Percentiles rank a stretch among this genome's conserved stretches.
phyloP scores from a whole-genome alignment of 2,888 invertebrate genomes.

The Antitype chi region DNA sequence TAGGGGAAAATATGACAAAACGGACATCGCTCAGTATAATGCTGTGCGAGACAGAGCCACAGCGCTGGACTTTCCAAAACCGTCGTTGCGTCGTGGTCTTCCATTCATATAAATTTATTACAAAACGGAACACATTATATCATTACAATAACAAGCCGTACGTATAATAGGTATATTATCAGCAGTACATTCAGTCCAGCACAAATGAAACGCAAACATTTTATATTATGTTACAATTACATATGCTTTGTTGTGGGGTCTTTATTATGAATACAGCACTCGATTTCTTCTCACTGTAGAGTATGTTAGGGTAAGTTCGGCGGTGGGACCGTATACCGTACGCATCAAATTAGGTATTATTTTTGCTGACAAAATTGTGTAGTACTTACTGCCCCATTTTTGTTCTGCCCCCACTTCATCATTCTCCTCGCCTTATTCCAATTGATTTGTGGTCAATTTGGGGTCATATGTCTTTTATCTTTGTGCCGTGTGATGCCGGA shows the following conservation, averaged over 20 bases:
- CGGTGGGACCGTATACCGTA: background rate
- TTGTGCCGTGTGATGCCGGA: too few relatives aligned
- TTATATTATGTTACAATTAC: conserved; percentile 52
- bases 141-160: background rate
- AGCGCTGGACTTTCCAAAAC: background rate
- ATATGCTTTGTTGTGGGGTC: conserved; percentile 31
- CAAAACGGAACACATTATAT: background rate
- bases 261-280: conserved; percentile 10
- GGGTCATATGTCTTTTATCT: too few relatives aligned
- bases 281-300: background rate
- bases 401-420: too few relatives aligned
- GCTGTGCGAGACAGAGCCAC: background rate
- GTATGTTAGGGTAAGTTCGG: background rate
- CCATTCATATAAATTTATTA: background rate
- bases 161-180: background rate
- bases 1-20: background rate
- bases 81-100: too few relatives aligned
- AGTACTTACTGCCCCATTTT: too few relatives aligned
- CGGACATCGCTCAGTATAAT: background rate
- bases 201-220: conserved; percentile 10
- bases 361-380: background rate
- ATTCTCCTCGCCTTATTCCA: too few relatives aligned
- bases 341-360: background rate
- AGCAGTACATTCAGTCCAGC: background rate
- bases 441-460: too few relatives aligned